A percentile compares a stretch with the other conserved stretches of the same genome.
Conservation (phyloP, 1,140 invertebrate species). For the Laodelphax striatellus region DNA sequence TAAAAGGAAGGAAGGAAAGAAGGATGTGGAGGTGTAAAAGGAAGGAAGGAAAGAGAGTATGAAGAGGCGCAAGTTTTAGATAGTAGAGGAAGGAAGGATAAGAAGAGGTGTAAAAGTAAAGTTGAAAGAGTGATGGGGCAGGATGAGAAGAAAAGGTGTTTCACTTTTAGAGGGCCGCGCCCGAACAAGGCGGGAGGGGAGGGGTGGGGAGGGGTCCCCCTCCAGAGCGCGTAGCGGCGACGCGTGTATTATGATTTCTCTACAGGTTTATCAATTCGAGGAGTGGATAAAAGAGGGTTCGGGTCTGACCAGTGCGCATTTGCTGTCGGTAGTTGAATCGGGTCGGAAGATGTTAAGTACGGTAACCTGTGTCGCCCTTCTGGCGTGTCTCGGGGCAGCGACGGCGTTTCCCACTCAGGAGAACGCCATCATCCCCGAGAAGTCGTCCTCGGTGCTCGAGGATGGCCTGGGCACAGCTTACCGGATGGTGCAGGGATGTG, state of each 20-base stretch:
- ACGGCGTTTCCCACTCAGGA: background rate
- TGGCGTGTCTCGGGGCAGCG: background rate
- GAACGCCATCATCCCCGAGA: background rate
- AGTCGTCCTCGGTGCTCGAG: slow-evolving; percentile 22
- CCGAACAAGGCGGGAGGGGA: background rate
- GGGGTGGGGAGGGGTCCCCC: background rate
- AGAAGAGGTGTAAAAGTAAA: background rate
- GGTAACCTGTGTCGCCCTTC: background rate
- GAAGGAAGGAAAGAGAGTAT: no score
- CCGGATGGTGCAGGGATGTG: slow-evolving; percentile 51
- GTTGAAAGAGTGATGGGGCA: background rate
- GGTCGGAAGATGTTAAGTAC: background rate
- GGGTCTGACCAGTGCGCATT: background rate
- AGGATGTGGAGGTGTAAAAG: no score
- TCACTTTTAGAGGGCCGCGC: background rate
- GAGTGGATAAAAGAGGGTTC: background rate
- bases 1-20: no score
- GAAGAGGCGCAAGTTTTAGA: no score
- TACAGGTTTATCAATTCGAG: slow-evolving; percentile 1
- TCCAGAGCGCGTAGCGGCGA: background rate
- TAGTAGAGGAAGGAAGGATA: no score
- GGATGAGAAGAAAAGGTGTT: background rate
- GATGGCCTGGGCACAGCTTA: slow-evolving; percentile 42
- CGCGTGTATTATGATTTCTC: slow-evolving; percentile 1
- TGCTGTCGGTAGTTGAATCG: background rate